A percentile compares a stretch with the other conserved stretches of the same genome.
Evolutionary conservation across 2,797 vertebrate species (phyloP).

Genomic region (Selene dorsalis): DNA sequence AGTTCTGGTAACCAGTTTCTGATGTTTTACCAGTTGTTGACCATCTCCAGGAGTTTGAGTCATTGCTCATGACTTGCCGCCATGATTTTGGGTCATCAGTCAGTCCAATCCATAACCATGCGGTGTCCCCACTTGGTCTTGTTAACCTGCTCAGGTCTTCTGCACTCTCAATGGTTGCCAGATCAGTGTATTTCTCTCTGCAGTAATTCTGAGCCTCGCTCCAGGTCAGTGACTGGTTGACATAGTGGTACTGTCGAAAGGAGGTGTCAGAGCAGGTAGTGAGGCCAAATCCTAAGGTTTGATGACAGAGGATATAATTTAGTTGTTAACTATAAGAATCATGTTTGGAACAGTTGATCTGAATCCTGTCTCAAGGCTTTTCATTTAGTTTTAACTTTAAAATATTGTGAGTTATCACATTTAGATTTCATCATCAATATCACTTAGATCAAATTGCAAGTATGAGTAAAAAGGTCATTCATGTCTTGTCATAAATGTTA

Average conservation of each 20-base stretch:
- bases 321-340: no score
- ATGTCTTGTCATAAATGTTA: no score
- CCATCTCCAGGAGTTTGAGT: constrained; percentile 50
- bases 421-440: no score
- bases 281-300: constrained; percentile 14
- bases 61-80: background rate
- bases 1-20: constrained; percentile 15
- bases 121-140: rapidly evolving
- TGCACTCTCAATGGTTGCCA: constrained; percentile 14
- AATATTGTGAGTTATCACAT: no score
- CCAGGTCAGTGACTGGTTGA: background rate
- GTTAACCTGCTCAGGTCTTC: constrained; percentile 7
- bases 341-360: no score
- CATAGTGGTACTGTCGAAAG: constrained; percentile 9
- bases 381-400: no score
- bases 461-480: no score
- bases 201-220: constrained; percentile 26
- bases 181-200: constrained; percentile 32
- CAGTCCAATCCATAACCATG: constrained; percentile 17
- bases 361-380: no score
- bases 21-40: constrained; percentile 19
- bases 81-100: constrained; percentile 27
- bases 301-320: background rate
- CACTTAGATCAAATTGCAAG: no score
- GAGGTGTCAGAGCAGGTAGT: background rate